Evolutionary conservation across 1,140 invertebrate genomes (phyloP).

Genomic region (Ceratina australensis): DNA sequence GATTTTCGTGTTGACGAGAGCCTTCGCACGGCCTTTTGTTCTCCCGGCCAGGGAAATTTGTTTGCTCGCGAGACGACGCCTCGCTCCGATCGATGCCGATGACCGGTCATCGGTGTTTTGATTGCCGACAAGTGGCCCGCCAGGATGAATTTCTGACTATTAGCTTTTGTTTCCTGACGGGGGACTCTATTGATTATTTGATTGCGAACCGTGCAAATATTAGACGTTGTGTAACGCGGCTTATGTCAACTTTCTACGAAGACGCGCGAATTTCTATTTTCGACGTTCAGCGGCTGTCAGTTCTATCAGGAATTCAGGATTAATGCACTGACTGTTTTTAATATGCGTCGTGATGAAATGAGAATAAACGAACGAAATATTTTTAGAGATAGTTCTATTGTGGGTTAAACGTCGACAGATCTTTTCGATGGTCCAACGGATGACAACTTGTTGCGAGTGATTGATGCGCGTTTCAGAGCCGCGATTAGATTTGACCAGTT

Average conservation of each 20-base stretch:
- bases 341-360: too few relatives aligned
- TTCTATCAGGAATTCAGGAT: too few relatives aligned
- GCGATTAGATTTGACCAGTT: constrained; percentile 47
- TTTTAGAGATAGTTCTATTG: too few relatives aligned
- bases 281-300: too few relatives aligned
- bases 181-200: too few relatives aligned
- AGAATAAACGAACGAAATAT: too few relatives aligned
- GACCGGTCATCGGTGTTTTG: neutral
- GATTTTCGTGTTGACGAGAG: constrained; percentile 53
- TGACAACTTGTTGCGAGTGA: constrained; percentile 30
- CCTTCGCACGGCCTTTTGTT: constrained; percentile 40
- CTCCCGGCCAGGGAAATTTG: neutral
- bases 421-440: too few relatives aligned
- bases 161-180: too few relatives aligned
- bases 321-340: too few relatives aligned
- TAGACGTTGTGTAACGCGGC: neutral
- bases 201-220: neutral
- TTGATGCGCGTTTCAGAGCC: constrained; percentile 14
- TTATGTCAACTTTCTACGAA: neutral
- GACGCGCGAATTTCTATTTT: too few relatives aligned
- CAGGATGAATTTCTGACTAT: neutral
- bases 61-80: constrained; percentile 15
- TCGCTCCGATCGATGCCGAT: neutral
- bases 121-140: neutral
- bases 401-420: too few relatives aligned